These are phyloP conservation scores for Bradynema listronoti DNA, from an alignment of 1,140 invertebrate genomes.

Conservation along the genomic window DNA sequence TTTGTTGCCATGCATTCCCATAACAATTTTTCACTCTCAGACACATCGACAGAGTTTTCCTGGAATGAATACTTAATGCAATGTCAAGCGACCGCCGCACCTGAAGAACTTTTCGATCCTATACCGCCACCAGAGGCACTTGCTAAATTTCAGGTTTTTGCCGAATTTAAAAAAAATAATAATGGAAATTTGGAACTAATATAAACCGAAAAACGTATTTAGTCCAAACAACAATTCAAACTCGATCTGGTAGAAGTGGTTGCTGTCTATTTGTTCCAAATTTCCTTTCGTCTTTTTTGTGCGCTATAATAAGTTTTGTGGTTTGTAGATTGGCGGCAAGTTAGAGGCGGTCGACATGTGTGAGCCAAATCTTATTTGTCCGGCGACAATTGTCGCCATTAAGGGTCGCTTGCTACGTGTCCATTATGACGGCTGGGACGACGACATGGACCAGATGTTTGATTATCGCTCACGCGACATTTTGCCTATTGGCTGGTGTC, in stretches of 20 bases:
- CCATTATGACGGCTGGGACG: constrained; percentile 31
- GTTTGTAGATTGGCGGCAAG: constrained; percentile 23
- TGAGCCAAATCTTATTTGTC: constrained; percentile 26
- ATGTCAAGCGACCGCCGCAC: constrained; percentile 23
- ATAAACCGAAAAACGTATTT: too few species aligned
- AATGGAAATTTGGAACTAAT: too few species aligned
- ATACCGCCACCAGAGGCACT: constrained; percentile 13
- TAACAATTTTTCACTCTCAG: constrained; percentile 9
- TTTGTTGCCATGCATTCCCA: neutral
- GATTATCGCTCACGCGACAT: constrained; percentile 32
- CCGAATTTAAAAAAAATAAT: too few species aligned
- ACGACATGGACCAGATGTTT: constrained; percentile 21
- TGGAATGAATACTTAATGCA: constrained; percentile 28
- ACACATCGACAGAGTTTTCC: constrained; percentile 13
- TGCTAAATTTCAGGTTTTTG: constrained; percentile 21
- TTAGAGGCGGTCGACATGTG: constrained; percentile 26
- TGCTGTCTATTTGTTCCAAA: neutral
- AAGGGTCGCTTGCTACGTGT: constrained; percentile 21
- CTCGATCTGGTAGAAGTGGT: too few species aligned
- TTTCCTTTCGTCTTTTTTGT: too few species aligned
- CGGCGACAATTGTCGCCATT: constrained; percentile 21
- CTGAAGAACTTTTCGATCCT: constrained; percentile 15
- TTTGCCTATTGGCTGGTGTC: constrained; percentile 32
- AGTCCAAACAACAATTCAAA: too few species aligned
- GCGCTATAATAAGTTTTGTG: too few species aligned